Evolutionary conservation across 2,888 invertebrate species (phyloP), one percentile per base, ranked within the genome.

Genomic region (Diplazon laetatorius): DNA sequence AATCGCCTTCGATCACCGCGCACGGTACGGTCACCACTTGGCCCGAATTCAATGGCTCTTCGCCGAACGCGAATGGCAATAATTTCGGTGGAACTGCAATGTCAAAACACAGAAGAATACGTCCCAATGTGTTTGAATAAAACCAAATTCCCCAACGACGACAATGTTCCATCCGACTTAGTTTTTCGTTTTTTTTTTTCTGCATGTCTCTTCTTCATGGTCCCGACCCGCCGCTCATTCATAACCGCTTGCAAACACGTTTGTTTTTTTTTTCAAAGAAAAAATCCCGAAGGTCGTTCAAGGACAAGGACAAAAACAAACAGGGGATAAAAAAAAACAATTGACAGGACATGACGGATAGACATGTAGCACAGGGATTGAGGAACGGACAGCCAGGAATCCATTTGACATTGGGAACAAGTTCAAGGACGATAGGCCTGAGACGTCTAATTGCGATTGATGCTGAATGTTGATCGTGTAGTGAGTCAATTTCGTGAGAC

Each of bases 1-100:
- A 91, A 90, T 95, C 95, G 22, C 95, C 94, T 84, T 93, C 93
- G 80, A 93, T 88, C 74, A 94, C 93, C 57, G 93, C 93, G 86
- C 94, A 94, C 63, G 93, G 93, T 69, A 94, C 92, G 25, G 93
- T 92, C 44, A 93, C 92, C 63, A 93, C 92, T 87, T 94, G 93
- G 69, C 94, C 94, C 46, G 93, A 93, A 85, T 94, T 93, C 63
- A 94, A 89, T 0, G 93, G 93, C 81, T 93, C 93, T 80, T 93
- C 93, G 69, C 94, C 94, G 87, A 94, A 94, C 80, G 93, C 91
- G 84, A 93, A 93, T 80, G 91, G 89, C 82, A 90, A 88, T 80
- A 91, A 87, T 86, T 88, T 90, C 78, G 91, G 91, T 82, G 88
- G 86, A 68, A 91, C 91, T 91, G 90, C 75, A 91, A 90, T 81